Conservation (phyloP, 1,140 invertebrate genomes). For the Drosophila trapezifrons region DNA sequence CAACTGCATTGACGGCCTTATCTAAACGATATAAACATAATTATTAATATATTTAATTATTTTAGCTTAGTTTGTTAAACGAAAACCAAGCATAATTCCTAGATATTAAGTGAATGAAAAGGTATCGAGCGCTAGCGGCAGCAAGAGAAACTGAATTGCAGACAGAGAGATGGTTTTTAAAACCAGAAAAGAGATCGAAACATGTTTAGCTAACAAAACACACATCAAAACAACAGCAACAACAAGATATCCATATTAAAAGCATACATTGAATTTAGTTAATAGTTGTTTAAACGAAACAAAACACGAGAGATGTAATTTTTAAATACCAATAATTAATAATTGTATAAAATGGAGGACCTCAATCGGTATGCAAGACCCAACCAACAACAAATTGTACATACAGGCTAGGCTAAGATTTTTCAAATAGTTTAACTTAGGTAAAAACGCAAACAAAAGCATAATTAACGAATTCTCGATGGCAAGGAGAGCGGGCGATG, state of each 20-base stretch:
- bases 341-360: conserved; percentile 25
- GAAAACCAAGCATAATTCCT: conserved; percentile 68
- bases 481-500: conserved; percentile 3
- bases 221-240: conserved; percentile 20
- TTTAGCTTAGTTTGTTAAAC: conserved; percentile 79
- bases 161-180: conserved; percentile 66
- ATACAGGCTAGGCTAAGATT: conserved; percentile 49
- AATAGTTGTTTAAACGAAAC: conserved; percentile 66
- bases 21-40: conserved; percentile 77
- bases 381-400: conserved; percentile 38
- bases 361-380: conserved; percentile 14
- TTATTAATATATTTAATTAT: conserved; percentile 69
- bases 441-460: conserved; percentile 54
- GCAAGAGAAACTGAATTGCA: conserved; percentile 25
- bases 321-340: conserved; percentile 31
- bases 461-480: conserved; percentile 71
- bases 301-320: conserved; percentile 47
- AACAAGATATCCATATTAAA: conserved; percentile 48
- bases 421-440: conserved; percentile 53
- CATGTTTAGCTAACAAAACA: conserved; percentile 23
- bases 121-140: conserved; percentile 4
- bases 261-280: conserved; percentile 67
- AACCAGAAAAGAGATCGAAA: conserved; percentile 50
- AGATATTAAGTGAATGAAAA: conserved; percentile 51
- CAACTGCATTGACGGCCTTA: conserved; percentile 80